phyloP scores from a whole-genome alignment of 2,888 invertebrate species.

The Tanaodytes sp. region DNA sequence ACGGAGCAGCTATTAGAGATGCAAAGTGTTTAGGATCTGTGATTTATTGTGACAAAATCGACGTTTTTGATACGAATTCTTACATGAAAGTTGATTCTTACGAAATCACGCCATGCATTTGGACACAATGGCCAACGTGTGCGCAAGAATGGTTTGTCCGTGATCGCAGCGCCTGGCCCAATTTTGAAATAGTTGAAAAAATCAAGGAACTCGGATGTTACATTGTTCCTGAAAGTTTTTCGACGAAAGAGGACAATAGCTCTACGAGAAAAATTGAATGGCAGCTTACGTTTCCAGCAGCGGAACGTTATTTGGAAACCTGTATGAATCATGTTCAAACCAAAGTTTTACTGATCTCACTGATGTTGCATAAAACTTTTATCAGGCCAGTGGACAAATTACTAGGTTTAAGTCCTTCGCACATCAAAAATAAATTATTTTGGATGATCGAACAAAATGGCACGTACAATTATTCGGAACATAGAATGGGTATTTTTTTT shows the following conservation, averaged over 20 bases:
- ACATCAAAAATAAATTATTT: conserved; percentile 83
- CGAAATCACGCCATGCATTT: conserved; percentile 82
- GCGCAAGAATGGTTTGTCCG: conserved; percentile 81
- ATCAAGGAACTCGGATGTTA: conserved; percentile 80
- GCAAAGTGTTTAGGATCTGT: conserved; percentile 76
- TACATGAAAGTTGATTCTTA: conserved; percentile 72
- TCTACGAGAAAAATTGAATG: conserved; percentile 81
- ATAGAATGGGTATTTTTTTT: conserved; percentile 76
- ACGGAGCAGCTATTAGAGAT: conserved; percentile 74
- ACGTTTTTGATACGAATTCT: conserved; percentile 68
- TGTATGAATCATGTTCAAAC: conserved; percentile 82
- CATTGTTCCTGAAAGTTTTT: conserved; percentile 81
- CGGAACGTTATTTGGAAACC: conserved; percentile 83
- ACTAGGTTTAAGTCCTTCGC: conserved; percentile 80
- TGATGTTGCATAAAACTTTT: conserved; percentile 82
- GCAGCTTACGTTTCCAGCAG: conserved; percentile 85
- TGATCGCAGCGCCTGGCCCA: conserved; percentile 80
- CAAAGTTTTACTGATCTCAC: conserved; percentile 80
- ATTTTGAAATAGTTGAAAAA: conserved; percentile 78
- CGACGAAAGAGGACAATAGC: conserved; percentile 76
- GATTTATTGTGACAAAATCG: conserved; percentile 77
- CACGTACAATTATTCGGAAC: conserved; percentile 81
- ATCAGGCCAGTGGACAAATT: conserved; percentile 79
- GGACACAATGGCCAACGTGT: conserved; percentile 82
- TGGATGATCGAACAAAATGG: conserved; percentile 84